A percentile compares a stretch with the other conserved stretches of the same genome.
phyloP scores from a whole-genome alignment of 1,140 invertebrate species.

The Diploscapter pachys region DNA sequence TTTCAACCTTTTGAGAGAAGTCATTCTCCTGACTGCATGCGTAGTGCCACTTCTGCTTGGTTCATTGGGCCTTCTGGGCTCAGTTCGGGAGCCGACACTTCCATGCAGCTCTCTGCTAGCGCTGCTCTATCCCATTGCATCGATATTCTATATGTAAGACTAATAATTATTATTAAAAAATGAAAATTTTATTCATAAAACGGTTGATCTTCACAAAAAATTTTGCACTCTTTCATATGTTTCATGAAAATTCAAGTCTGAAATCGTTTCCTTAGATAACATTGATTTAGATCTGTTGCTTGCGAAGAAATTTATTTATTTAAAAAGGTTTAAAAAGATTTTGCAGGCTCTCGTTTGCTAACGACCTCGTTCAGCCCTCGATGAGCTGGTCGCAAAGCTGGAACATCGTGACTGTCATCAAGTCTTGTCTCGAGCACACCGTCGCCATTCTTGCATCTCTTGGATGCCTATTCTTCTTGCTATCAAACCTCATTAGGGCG shows the following conservation, averaged over 20 bases:
- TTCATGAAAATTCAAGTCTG: too few species aligned
- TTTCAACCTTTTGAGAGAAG: conserved; percentile 35
- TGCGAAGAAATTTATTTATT: too few species aligned
- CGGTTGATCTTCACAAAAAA: background rate
- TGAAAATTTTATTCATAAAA: conserved; percentile 6
- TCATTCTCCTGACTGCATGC: conserved; percentile 29
- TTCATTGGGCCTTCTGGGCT: conserved; percentile 20
- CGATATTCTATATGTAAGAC: conserved; percentile 27
- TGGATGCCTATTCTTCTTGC: conserved; percentile 27
- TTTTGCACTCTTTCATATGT: too few species aligned
- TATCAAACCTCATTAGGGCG: conserved; percentile 11
- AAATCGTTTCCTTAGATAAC: too few species aligned
- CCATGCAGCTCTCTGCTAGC: conserved; percentile 17
- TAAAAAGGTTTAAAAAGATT: conserved; percentile 4
- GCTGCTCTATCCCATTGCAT: conserved; percentile 26
- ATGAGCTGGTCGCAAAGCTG: conserved; percentile 14
- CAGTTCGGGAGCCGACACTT: conserved; percentile 15
- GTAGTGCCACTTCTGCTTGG: conserved; percentile 28
- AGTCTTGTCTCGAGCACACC: conserved; percentile 21
- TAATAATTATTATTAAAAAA: background rate
- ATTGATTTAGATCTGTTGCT: too few species aligned
- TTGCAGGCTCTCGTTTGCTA: conserved; percentile 25
- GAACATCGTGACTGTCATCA: conserved; percentile 19
- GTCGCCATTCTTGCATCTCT: conserved; percentile 25
- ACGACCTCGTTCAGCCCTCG: conserved; percentile 21